Evolutionary conservation across 2,113 vertebrate species (phyloP).

Genomic region (Thunnus thynnus): DNA sequence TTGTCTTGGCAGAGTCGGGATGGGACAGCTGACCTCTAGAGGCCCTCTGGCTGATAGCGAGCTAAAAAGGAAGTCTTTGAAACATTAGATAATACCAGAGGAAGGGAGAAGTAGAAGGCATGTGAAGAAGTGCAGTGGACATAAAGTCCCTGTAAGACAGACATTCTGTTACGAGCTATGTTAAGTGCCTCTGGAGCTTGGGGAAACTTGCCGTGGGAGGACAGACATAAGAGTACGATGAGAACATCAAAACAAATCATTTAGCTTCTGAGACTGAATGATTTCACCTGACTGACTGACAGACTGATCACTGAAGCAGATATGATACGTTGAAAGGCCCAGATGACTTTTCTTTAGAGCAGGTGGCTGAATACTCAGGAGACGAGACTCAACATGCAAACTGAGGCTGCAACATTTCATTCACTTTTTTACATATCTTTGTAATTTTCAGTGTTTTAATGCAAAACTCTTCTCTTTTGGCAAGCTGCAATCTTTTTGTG

Average conservation of each 20-base stretch:
- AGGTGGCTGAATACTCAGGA: constrained; percentile 27
- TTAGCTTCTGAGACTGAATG: neutral
- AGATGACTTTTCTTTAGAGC: constrained; percentile 13
- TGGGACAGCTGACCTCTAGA: constrained; percentile 81
- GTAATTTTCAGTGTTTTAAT: constrained; percentile 4
- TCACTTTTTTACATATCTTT: neutral
- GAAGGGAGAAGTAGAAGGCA: constrained; percentile 68
- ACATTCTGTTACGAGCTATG: constrained; percentile 65
- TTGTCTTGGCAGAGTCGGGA: constrained; percentile 79
- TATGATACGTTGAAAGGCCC: constrained; percentile 3
- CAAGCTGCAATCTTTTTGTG: constrained; percentile 11
- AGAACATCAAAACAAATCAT: constrained; percentile 43
- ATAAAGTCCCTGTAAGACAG: constrained; percentile 59
- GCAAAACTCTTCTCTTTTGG: constrained; percentile 12
- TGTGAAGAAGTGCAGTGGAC: constrained; percentile 65
- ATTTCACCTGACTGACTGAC: constrained; percentile 20
- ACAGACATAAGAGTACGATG: constrained; percentile 20
- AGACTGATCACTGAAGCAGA: constrained; percentile 14
- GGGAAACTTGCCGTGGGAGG: constrained; percentile 25
- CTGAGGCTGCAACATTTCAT: constrained; percentile 7
- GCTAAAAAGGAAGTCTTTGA: constrained; percentile 86
- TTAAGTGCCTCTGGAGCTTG: constrained; percentile 57
- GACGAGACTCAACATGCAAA: neutral
- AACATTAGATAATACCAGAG: constrained; percentile 82
- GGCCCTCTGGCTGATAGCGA: constrained; percentile 81